These are phyloP conservation scores for Drosophila simulans DNA, from an alignment of 1,140 invertebrate genomes.

Conservation along the genomic window DNA sequence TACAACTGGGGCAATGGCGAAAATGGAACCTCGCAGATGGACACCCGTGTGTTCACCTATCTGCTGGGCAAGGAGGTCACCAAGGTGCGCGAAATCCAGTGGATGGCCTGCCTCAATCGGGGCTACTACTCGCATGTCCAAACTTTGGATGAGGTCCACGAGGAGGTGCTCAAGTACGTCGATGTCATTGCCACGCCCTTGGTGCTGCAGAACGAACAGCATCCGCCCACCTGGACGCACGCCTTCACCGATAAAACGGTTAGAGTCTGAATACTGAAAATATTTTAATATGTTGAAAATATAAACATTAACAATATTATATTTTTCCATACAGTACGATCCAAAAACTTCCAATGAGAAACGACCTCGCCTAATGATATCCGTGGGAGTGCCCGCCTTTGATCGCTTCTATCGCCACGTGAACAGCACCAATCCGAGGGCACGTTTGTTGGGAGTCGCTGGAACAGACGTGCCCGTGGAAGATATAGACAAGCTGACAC, in stretches of 20 bases:
- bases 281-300: too few relatives aligned
- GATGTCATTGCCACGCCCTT: constrained; percentile 94
- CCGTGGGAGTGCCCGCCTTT: constrained; percentile 94
- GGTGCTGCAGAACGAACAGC: constrained; percentile 90
- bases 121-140: constrained; percentile 97
- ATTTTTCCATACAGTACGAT: constrained; percentile 59
- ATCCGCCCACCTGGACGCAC: constrained; percentile 95
- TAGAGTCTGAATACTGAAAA: constrained; percentile 20
- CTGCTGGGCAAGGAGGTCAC: constrained; percentile 97
- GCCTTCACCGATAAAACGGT: constrained; percentile 94
- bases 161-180: constrained; percentile 96
- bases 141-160: constrained; percentile 95
- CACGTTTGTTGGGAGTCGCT: constrained; percentile 94
- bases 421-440: constrained; percentile 87
- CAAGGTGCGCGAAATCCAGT: constrained; percentile 95
- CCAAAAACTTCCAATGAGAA: constrained; percentile 85
- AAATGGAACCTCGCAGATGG: constrained; percentile 86
- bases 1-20: constrained; percentile 92
- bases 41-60: constrained; percentile 98
- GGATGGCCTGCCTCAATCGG: constrained; percentile 98
- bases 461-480: constrained; percentile 97
- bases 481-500: constrained; percentile 93
- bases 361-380: constrained; percentile 90
- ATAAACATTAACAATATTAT: not conserved
- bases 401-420: constrained; percentile 88